Conservation (phyloP, 2,888 invertebrate species). For the Microctonus hyperodae region DNA sequence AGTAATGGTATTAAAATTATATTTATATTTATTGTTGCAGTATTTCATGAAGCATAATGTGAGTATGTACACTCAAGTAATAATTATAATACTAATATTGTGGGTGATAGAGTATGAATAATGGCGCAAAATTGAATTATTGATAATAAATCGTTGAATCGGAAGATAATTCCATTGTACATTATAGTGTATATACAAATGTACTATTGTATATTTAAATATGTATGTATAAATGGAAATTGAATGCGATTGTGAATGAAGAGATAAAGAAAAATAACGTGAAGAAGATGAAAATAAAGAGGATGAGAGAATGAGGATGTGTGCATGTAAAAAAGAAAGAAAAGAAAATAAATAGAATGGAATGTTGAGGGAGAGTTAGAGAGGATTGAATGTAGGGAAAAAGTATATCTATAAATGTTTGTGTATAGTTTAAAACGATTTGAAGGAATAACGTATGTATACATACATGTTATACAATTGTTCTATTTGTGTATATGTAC, state of each 20-base stretch:
- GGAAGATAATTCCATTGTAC: no score
- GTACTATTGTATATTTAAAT: no score
- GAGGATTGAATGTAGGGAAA: not conserved
- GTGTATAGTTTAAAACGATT: conserved; percentile 12
- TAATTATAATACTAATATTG: not conserved
- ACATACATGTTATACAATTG: conserved; percentile 17
- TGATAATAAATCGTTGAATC: not conserved
- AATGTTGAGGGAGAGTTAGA: not conserved
- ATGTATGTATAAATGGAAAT: not conserved
- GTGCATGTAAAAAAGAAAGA: no score
- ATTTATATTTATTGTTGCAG: no score
- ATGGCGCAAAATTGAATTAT: not conserved
- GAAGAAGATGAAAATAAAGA: not conserved
- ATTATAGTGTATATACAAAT: no score
- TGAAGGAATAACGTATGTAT: not conserved
- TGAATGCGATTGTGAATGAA: not conserved
- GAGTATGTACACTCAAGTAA: not conserved
- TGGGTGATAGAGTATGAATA: not conserved
- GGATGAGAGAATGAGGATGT: conserved; percentile 6
- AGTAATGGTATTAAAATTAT: no score
- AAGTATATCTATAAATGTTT: no score
- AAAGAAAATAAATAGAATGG: not conserved
- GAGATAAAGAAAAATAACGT: conserved; percentile 1
- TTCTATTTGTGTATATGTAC: not conserved
- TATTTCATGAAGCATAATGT: conserved; percentile 11